Percentiles rank a stretch among this genome's conserved stretches.
These are phyloP conservation scores for Ophioderma brevispina DNA, from an alignment of 35 echinoderm and acorn worm species.

Conservation along the genomic window DNA sequence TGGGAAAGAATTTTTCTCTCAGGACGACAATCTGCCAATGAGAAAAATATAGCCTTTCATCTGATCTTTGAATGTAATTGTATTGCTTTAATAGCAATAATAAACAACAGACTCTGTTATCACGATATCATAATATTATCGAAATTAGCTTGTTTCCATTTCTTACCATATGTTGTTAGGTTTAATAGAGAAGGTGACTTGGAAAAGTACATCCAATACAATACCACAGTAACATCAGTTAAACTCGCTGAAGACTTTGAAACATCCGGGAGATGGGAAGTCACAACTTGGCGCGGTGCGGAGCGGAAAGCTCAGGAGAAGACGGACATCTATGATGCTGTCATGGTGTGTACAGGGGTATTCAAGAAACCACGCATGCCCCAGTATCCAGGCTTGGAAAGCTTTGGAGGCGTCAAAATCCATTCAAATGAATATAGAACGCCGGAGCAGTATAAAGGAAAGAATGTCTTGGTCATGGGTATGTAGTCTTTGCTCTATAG, in stretches of 20 bases:
- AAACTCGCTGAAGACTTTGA: slow-evolving; percentile 46
- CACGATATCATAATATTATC: too few relatives aligned
- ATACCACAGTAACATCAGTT: slow-evolving; percentile 62
- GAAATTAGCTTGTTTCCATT: too few relatives aligned
- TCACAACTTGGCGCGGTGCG: slow-evolving; percentile 13
- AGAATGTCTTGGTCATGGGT: slow-evolving; percentile 81
- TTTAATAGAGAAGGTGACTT: background rate
- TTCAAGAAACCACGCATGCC: slow-evolving; percentile 48
- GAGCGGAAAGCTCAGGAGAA: slow-evolving; percentile 17
- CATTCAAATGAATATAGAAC: slow-evolving; percentile 79
- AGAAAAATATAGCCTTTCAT: too few relatives aligned
- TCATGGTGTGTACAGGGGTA: slow-evolving; percentile 82
- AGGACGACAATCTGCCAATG: too few relatives aligned
- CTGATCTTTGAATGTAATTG: too few relatives aligned
- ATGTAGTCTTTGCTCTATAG: too few relatives aligned
- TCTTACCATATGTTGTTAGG: too few relatives aligned
- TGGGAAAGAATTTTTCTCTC: too few relatives aligned
- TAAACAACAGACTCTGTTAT: too few relatives aligned
- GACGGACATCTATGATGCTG: slow-evolving; percentile 58
- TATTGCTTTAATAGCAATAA: too few relatives aligned
- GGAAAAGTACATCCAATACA: slow-evolving; percentile 76
- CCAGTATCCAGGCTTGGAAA: slow-evolving; percentile 59
- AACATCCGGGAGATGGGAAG: slow-evolving; percentile 56
- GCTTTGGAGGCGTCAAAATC: slow-evolving; percentile 73
- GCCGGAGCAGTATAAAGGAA: slow-evolving; percentile 46